Base-by-base conservation (phyloP, 1,140 invertebrate species). In the Lepidurus apus region DNA sequence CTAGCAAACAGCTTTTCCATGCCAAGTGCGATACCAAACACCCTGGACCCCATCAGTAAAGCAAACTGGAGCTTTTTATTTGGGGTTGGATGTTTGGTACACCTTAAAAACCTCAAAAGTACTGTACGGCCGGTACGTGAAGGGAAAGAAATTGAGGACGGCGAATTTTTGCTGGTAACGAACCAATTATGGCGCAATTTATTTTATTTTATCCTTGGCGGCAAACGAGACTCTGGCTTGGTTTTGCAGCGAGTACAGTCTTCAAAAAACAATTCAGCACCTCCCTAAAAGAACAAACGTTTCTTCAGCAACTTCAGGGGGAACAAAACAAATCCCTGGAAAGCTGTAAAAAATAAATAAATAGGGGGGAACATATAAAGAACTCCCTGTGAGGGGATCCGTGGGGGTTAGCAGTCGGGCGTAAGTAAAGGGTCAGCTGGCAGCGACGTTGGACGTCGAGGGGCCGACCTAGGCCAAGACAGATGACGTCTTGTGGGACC, bases 1-100 rank as follows among this genome's bases (percentile, higher is more conserved):
- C 53, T 65, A 65, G 53, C 53, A 65, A 65, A 65, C 53, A 65
- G 53, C 53, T 65, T 65, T 65, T 65, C 13, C 53, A 65, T 65
- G 53, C 53, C 53, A 65, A 65, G 53, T 21, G 17, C 53, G 5
- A 13, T 13, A 65, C 17, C 21, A 65, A 65, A 21, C 17, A 65
- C 53, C 13, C 13, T 7, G 21, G 6, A 65, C 17, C 53, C 13
- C 13, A 34, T 34, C 34, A 34, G 34, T 34, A 65, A 65, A 65
- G 17, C 53, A 13, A 65, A 65, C 53, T n/a, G n/a, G 13, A 65
- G 53, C 47, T 13, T 13, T 7, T 21, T 65, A 65, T 65, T 65
- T 13, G 17, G 4, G 53, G 53, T n/a, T 6, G 53, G 13, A 47
- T 7, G 21, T 65, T 7, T 65, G 21, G 34, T 34, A 34, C 3